These are phyloP conservation scores for Ectemnius continuus DNA, from an alignment of 2,888 invertebrate genomes.

Conservation along the genomic window DNA sequence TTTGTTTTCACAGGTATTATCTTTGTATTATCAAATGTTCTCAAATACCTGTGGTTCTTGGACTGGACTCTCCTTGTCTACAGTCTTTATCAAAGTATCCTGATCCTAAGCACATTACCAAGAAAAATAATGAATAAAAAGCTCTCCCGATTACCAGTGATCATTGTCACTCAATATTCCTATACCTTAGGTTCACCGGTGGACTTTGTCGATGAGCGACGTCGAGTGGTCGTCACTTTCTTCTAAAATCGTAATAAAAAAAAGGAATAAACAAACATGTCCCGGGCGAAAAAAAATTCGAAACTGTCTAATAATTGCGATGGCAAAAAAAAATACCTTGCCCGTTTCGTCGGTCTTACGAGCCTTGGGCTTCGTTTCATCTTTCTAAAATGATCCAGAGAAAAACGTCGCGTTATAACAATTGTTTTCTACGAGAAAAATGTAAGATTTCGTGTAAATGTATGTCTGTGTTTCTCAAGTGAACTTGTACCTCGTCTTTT, in stretches of 20 bases:
- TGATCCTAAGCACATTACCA: slow-evolving; percentile 43
- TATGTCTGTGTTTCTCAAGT: slow-evolving; percentile 8
- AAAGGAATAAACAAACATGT: slow-evolving; percentile 12
- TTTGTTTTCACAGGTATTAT: neutral
- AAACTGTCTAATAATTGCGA: neutral
- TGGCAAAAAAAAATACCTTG: slow-evolving; percentile 37
- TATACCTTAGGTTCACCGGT: slow-evolving; percentile 50
- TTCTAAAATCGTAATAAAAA: slow-evolving; percentile 46
- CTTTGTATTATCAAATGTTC: neutral
- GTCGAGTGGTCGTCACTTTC: slow-evolving; percentile 38
- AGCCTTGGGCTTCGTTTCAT: slow-evolving; percentile 37
- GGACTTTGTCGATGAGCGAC: slow-evolving; percentile 51
- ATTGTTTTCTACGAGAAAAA: neutral
- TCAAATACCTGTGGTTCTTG: slow-evolving; percentile 44
- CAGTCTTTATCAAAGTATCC: slow-evolving; percentile 41
- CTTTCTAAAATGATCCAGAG: slow-evolving; percentile 41
- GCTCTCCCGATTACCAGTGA: slow-evolving; percentile 18
- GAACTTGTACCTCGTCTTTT: slow-evolving; percentile 41
- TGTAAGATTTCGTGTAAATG: slow-evolving; percentile 1
- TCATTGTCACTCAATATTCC: slow-evolving; percentile 25
- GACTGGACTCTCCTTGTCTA: slow-evolving; percentile 24
- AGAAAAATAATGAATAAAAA: slow-evolving; percentile 7
- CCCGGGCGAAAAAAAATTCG: neutral
- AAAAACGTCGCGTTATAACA: neutral
- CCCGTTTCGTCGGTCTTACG: slow-evolving; percentile 43